Evolutionary conservation across 1,140 invertebrate species (phyloP), one percentile per base, ranked within the genome.

Genomic region (Camponotus floridanus): DNA sequence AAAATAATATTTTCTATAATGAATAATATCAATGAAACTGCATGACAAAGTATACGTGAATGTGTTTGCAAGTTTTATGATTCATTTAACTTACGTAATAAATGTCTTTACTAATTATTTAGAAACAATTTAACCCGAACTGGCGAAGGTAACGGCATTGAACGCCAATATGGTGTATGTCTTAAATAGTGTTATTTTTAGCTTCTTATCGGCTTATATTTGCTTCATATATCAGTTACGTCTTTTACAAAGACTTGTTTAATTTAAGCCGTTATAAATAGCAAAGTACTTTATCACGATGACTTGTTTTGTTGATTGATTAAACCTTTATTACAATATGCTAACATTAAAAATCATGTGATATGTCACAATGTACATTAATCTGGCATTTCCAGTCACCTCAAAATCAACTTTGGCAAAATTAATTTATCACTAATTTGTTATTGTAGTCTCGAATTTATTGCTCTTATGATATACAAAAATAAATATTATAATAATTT

Each of bases 151-250:
- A 67, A 65, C 42, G 85, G 48, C 61, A 70, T 51, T 31, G n/a
- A 42, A 45, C 42, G 9, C 42, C 59, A 62, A 88, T 39, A 71
- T 76, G 51, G 67, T 51, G 57, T 51, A 45, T 59, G 55, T 31
- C 36, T 78, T 51, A 74, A 85, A 71, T 68, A 39, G 48, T 9
- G 84, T 76, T 89, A 85, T 89, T 89, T 70, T 85, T 89, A 80
- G 85, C 55, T 15, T 65, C 70, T 89, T 90, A 89, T 89, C 88
- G 61, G 31, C 18, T 64, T 61, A 31, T 87, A 87, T 90, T 90
- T 89, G 70, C 80, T 74, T 87, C 78, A 45, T 59, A 62, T 85
- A 87, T 89, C 74, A 70, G 48, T 21, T 57, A 62, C 21, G 85
- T 55, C 45, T 83, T 87, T 83, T 84, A 21, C 70, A 7, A 59